phyloP scores from a whole-genome alignment of 2,113 vertebrate genomes.

The Callorhinus ursinus region DNA sequence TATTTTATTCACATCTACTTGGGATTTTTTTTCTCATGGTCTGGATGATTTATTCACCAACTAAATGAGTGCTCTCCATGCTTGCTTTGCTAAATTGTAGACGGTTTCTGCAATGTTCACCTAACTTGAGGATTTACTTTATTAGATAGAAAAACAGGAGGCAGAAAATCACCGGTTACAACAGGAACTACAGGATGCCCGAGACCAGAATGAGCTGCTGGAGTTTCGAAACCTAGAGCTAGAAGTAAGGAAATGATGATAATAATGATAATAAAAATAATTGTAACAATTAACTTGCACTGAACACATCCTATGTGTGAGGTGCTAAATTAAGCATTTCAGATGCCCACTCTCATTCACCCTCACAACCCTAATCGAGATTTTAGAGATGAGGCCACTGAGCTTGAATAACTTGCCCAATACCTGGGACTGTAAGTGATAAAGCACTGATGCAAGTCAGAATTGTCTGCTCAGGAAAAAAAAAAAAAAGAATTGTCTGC shows the following conservation, averaged over 20 bases:
- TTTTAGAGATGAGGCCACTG: not conserved
- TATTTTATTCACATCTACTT: not conserved
- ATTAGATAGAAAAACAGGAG: conserved; percentile 95
- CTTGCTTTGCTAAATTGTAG: conserved; percentile 53
- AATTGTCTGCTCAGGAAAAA: not conserved
- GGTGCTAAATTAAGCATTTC: not conserved
- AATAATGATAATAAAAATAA: not conserved
- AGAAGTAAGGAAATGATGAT: conserved; percentile 88
- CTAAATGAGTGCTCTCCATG: not conserved
- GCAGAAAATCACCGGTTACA: conserved; percentile 91
- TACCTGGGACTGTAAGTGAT: not conserved
- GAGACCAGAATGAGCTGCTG: conserved; percentile 97
- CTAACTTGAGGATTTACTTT: conserved; percentile 82
- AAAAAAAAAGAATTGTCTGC: not conserved
- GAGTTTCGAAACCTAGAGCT: conserved; percentile 98
- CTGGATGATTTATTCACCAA: not conserved
- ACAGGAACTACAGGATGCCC: conserved; percentile 96
- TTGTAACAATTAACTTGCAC: not conserved
- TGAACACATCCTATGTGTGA: not conserved
- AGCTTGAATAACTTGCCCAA: not conserved
- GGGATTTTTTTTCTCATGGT: not conserved
- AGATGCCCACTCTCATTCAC: not conserved
- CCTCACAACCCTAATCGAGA: not conserved
- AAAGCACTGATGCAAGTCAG: not conserved
- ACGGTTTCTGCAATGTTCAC: not conserved